Conservation (phyloP, 2,888 invertebrate species). For the Eugnorisma glareosa region DNA sequence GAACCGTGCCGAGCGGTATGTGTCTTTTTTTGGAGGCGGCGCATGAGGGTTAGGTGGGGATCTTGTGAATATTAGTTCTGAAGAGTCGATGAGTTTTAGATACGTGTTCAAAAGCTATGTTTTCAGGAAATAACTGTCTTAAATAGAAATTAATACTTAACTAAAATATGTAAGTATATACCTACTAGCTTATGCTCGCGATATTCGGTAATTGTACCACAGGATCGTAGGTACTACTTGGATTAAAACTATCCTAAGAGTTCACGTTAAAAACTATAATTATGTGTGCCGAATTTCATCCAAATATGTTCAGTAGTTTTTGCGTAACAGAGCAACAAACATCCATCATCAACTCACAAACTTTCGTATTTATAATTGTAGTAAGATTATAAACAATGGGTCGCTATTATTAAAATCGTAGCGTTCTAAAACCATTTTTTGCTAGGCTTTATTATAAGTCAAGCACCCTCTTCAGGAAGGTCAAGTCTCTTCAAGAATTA, state of each 20-base stretch:
- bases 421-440: background rate
- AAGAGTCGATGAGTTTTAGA: background rate
- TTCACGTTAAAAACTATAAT: background rate
- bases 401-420: background rate
- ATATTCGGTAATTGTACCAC: background rate
- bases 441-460: slow-evolving; percentile 12
- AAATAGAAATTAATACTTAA: background rate
- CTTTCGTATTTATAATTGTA: background rate
- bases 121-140: background rate
- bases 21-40: slow-evolving; percentile 59
- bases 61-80: slow-evolving; percentile 6
- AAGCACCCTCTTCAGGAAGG: background rate
- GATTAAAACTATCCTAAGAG: background rate
- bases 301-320: background rate
- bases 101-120: background rate
- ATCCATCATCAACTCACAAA: background rate
- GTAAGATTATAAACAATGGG: background rate
- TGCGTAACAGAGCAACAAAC: background rate
- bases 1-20: slow-evolving; percentile 38
- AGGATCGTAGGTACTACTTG: background rate
- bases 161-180: background rate
- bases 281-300: background rate
- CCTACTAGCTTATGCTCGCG: background rate
- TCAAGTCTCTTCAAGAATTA: slow-evolving; percentile 7
- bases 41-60: slow-evolving; percentile 16